phyloP scores from a whole-genome alignment of 2,113 vertebrate genomes.

The Bufo bufo region DNA sequence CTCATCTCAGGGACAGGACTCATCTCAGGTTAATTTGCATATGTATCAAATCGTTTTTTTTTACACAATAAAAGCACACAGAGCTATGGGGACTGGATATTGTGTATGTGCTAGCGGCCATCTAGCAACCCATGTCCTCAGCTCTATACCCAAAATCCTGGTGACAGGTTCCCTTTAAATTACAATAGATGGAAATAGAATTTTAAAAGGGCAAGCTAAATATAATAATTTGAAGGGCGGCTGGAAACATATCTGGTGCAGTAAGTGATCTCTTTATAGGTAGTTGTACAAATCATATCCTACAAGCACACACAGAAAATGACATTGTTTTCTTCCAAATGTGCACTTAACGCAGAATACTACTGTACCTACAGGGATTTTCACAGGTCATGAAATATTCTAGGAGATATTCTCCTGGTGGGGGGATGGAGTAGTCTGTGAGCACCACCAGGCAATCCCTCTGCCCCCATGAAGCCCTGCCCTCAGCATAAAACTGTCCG shows the following conservation, averaged over 20 bases:
- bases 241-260: neutral
- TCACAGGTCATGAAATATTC: neutral
- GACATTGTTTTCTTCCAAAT: neutral
- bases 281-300: neutral
- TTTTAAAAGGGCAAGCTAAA: conserved; percentile 32
- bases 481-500: no score
- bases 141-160: no score
- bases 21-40: no score
- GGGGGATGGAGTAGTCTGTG: neutral
- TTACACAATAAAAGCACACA: no score
- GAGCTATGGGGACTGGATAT: no score
- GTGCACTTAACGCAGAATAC: neutral
- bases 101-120: no score
- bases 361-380: neutral
- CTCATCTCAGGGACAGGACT: no score
- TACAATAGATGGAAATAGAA: conserved; percentile 35
- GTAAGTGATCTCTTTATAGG: neutral
- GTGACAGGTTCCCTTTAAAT: neutral
- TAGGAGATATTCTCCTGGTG: neutral
- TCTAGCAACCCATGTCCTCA: no score
- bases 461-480: no score
- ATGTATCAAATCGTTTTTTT: no score
- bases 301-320: neutral
- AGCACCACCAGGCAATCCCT: no score
- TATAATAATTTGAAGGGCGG: neutral